These are phyloP conservation scores for Struthidea cinerea DNA, from an alignment of 2,113 vertebrate genomes.

Conservation along the genomic window DNA sequence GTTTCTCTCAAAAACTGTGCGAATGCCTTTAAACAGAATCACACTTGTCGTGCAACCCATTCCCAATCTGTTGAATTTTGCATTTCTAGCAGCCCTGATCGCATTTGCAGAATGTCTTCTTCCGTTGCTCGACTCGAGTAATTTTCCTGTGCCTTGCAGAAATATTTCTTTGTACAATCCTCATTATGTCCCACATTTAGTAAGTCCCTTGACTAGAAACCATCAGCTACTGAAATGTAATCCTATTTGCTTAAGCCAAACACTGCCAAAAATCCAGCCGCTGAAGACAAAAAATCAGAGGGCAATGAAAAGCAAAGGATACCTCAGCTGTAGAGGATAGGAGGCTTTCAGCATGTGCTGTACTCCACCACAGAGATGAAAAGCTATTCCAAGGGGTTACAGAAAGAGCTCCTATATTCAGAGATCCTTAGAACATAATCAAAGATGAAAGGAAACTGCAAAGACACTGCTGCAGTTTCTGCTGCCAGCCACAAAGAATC, in stretches of 20 bases:
- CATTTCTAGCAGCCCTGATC: conserved; percentile 72
- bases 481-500: conserved; percentile 75
- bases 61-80: conserved; percentile 69
- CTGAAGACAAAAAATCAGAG: conserved; percentile 59
- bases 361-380: conserved; percentile 11
- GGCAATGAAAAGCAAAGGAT: conserved; percentile 54
- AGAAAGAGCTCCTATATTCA: conserved; percentile 40
- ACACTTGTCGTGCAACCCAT: conserved; percentile 97
- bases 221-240: conserved; percentile 62
- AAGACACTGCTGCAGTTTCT: conserved; percentile 78
- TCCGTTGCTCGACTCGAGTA: conserved; percentile 52
- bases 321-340: background rate
- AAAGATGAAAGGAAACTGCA: conserved; percentile 70
- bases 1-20: conserved; percentile 89
- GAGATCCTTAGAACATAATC: conserved; percentile 67
- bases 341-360: conserved; percentile 16
- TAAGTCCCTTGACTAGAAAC: conserved; percentile 45
- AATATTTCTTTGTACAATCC: conserved; percentile 56
- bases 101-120: conserved; percentile 66
- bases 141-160: conserved; percentile 53
- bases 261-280: conserved; percentile 64
- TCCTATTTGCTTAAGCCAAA: conserved; percentile 54
- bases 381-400: conserved; percentile 29
- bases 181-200: conserved; percentile 58
- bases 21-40: conserved; percentile 89